Evolutionary conservation across 2,797 vertebrate genomes (phyloP).

Genomic region (Anguilla obscura): DNA sequence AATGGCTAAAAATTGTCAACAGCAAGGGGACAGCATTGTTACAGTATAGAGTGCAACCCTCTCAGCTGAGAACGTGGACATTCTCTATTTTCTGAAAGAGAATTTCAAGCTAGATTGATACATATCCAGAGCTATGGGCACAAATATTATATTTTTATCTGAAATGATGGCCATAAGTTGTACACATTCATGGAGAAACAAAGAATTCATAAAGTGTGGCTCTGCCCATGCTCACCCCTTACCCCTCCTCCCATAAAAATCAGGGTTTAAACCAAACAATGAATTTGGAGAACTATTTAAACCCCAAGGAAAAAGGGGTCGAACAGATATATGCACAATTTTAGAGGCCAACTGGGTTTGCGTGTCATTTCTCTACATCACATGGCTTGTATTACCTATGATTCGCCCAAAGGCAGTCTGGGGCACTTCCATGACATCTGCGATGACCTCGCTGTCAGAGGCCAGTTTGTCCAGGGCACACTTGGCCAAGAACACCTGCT

Average conservation of each 20-base stretch:
- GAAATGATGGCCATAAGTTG: too few species aligned
- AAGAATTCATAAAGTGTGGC: too few species aligned
- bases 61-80: neutral
- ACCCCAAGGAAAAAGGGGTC: neutral
- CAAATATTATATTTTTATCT: too few species aligned
- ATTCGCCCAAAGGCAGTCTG: slow-evolving; percentile 81
- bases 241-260: too few species aligned
- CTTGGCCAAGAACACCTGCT: slow-evolving; percentile 78
- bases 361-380: neutral
- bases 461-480: slow-evolving; percentile 78
- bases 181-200: too few species aligned
- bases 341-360: neutral
- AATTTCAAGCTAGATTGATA: neutral
- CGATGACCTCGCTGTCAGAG: slow-evolving; percentile 67
- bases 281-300: neutral
- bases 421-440: slow-evolving; percentile 77
- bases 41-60: neutral
- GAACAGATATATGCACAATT: neutral
- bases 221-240: too few species aligned
- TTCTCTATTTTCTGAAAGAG: too few species aligned
- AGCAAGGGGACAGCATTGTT: neutral
- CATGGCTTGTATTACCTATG: slow-evolving; percentile 74
- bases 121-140: neutral
- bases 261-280: too few species aligned
- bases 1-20: neutral